Evolutionary conservation across 2,797 vertebrate species (phyloP).

Genomic region (Diceros bicornis): DNA sequence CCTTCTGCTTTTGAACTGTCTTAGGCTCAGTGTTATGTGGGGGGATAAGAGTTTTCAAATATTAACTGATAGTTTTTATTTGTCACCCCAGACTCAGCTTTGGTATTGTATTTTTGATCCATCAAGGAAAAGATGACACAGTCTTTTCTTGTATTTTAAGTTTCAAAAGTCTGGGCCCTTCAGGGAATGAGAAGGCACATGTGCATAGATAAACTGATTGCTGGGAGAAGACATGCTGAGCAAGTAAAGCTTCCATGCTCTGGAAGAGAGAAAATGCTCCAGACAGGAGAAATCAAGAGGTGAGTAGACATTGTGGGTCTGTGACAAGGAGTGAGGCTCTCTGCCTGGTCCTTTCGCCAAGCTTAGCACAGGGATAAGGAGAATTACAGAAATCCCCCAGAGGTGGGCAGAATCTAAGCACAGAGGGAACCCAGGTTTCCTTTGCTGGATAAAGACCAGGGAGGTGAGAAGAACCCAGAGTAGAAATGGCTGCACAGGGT

Average conservation of each 20-base stretch:
- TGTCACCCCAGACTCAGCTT: neutral
- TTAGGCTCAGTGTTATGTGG: neutral
- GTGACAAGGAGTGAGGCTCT: neutral
- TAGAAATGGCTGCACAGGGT: neutral
- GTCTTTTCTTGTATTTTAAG: neutral
- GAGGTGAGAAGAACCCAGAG: neutral
- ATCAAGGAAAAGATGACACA: neutral
- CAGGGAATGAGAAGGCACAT: neutral
- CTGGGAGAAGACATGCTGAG: neutral
- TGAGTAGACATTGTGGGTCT: neutral
- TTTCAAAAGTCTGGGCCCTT: conserved; percentile 20
- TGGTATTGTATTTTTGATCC: neutral
- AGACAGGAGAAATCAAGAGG: neutral
- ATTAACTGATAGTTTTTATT: conserved; percentile 7
- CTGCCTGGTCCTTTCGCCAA: neutral
- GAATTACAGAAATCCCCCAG: neutral
- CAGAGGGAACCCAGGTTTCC: neutral
- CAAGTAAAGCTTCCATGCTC: neutral
- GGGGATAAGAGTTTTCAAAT: conserved; percentile 33
- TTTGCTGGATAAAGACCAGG: neutral
- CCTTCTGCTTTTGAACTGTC: neutral
- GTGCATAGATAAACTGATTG: neutral
- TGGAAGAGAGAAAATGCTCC: neutral
- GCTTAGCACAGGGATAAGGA: neutral
- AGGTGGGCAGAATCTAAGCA: neutral